Evolutionary conservation across 2,888 invertebrate species (phyloP).

Genomic region (Omphaloscelis lunosa): DNA sequence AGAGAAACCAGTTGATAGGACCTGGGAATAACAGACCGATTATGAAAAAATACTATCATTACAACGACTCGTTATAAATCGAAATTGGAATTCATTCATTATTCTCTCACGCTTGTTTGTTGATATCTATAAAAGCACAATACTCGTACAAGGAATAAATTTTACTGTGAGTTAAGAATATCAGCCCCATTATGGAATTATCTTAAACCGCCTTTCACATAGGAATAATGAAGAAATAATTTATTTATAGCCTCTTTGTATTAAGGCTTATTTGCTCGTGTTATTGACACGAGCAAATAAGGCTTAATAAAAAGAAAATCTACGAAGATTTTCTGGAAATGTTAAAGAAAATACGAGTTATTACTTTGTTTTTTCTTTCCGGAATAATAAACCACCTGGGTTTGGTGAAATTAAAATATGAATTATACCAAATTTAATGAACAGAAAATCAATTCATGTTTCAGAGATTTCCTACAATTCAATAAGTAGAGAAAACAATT

Average conservation of each 20-base stretch:
- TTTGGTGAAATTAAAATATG: neutral
- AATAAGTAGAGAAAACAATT: neutral
- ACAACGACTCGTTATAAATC: neutral
- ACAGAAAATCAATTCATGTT: neutral
- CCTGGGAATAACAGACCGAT: conserved; percentile 72
- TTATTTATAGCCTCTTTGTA: conserved; percentile 30
- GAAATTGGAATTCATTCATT: neutral
- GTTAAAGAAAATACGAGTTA: neutral
- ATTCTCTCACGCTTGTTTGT: neutral
- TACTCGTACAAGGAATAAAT: neutral
- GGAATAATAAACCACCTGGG: neutral
- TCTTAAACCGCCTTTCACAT: conserved; percentile 14
- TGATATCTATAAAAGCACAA: neutral
- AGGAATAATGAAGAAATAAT: conserved; percentile 49
- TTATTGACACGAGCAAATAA: no score
- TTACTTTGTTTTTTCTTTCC: neutral
- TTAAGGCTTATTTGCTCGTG: conserved; percentile 11
- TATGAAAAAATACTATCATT: neutral
- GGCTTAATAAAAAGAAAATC: no score
- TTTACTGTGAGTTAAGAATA: conserved; percentile 9
- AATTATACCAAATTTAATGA: neutral
- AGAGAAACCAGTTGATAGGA: conserved; percentile 89
- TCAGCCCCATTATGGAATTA: neutral
- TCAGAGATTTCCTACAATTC: neutral
- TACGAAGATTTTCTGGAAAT: conserved; percentile 1